A percentile compares a stretch with the other conserved stretches of the same genome.
These are phyloP conservation scores for Meganola albula DNA, from an alignment of 2,888 invertebrate species.

Conservation along the genomic window DNA sequence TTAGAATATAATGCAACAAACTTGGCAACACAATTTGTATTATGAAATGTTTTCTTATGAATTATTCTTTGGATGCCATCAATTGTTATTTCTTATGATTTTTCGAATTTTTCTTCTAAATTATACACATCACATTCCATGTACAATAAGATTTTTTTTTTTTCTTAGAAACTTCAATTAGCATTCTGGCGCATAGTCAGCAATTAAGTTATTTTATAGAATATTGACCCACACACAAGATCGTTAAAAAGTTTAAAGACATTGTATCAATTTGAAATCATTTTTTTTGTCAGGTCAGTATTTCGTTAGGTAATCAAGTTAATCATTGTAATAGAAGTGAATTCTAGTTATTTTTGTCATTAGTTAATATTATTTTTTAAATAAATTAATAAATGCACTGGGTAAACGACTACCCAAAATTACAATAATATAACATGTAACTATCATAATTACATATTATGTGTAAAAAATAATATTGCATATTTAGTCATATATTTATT, in stretches of 20 bases:
- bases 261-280: too few species aligned
- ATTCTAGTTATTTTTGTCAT: conserved; percentile 23
- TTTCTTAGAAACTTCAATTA: conserved; percentile 22
- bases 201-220: too few species aligned
- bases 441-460: conserved; percentile 22
- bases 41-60: conserved; percentile 1
- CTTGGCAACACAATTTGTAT: background rate
- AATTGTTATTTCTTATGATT: conserved; percentile 40
- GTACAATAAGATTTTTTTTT: conserved; percentile 31
- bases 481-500: conserved; percentile 32
- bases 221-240: too few species aligned
- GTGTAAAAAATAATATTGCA: conserved; percentile 32
- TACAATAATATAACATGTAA: conserved; percentile 7
- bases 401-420: background rate
- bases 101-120: conserved; percentile 38
- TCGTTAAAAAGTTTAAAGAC: too few species aligned
- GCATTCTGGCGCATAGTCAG: conserved; percentile 38
- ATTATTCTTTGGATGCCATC: conserved; percentile 10
- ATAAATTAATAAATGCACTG: background rate
- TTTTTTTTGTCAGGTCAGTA: too few species aligned
- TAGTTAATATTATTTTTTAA: conserved; percentile 6
- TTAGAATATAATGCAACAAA: background rate
- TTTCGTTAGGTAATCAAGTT: too few species aligned
- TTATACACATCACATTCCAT: conserved; percentile 69
- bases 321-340: conserved; percentile 33